Evolutionary conservation across 1,140 invertebrate species (phyloP).

Genomic region (Drosophila navojoa): DNA sequence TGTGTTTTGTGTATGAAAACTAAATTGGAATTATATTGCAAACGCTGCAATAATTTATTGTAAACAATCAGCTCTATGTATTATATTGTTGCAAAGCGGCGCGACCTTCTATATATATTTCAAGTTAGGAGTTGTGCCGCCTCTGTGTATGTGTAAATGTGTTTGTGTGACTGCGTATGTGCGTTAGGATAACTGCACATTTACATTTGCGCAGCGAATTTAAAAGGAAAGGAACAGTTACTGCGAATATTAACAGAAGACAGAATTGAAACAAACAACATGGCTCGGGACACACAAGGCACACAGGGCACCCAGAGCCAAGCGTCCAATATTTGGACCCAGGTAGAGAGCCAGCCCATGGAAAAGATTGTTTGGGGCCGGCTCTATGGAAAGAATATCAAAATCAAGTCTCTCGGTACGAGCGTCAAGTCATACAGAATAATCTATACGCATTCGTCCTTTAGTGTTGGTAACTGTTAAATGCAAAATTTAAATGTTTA

Average conservation of each 20-base stretch:
- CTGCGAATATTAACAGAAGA: slow-evolving; percentile 8
- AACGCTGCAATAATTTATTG: slow-evolving; percentile 22
- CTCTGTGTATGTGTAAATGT: slow-evolving; percentile 26
- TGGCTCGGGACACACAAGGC: slow-evolving; percentile 71
- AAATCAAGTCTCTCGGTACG: slow-evolving; percentile 82
- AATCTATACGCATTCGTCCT: slow-evolving; percentile 74
- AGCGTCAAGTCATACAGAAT: slow-evolving; percentile 66
- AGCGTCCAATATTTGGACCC: slow-evolving; percentile 75
- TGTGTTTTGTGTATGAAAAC: slow-evolving; percentile 26
- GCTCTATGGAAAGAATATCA: slow-evolving; percentile 80
- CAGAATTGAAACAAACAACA: slow-evolving; percentile 38
- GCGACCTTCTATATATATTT: neutral
- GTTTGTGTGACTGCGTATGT: slow-evolving; percentile 6
- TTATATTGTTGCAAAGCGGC: neutral
- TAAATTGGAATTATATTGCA: slow-evolving; percentile 6
- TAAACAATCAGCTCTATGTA: slow-evolving; percentile 25
- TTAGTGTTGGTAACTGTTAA: slow-evolving; percentile 75
- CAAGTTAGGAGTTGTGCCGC: neutral
- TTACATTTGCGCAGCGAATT: slow-evolving; percentile 57
- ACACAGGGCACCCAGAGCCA: slow-evolving; percentile 81
- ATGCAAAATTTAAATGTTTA: slow-evolving; percentile 36
- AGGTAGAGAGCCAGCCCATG: slow-evolving; percentile 79
- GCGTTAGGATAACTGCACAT: slow-evolving; percentile 56
- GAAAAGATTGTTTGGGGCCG: slow-evolving; percentile 80
- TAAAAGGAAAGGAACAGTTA: slow-evolving; percentile 42